Percentiles rank a stretch among this genome's conserved stretches.
phyloP scores from a whole-genome alignment of 2,888 invertebrate species.

The Stenoptilia bipunctidactyla region DNA sequence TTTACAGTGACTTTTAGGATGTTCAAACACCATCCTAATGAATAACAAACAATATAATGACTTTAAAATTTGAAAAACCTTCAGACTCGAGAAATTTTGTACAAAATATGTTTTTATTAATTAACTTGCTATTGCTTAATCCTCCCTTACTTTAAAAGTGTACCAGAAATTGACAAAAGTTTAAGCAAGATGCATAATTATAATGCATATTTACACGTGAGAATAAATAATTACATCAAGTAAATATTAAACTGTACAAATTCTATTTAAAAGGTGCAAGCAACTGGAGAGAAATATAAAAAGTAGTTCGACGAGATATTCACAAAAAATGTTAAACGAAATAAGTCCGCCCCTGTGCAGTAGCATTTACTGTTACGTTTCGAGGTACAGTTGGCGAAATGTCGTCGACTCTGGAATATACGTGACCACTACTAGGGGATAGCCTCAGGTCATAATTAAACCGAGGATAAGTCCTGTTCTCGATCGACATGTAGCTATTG shows the following conservation, averaged over 20 bases:
- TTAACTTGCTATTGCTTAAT: conserved; percentile 9
- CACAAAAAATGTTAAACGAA: conserved; percentile 38
- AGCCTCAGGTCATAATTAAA: conserved; percentile 69
- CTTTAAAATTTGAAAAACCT: conserved; percentile 35
- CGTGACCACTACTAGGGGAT: conserved; percentile 64
- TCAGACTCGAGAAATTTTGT: conserved; percentile 64
- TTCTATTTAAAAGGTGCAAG: conserved; percentile 22
- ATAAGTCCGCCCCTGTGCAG: conserved; percentile 59
- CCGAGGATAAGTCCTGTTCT: conserved; percentile 66
- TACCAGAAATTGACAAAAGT: conserved; percentile 56
- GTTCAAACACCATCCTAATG: conserved; percentile 31
- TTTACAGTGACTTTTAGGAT: conserved; percentile 49
- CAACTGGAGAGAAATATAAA: conserved; percentile 17
- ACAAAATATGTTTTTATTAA: conserved; percentile 49
- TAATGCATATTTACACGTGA: conserved; percentile 35
- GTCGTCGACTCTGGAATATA: conserved; percentile 66
- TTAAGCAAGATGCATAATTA: conserved; percentile 22
- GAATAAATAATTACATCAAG: conserved; percentile 20
- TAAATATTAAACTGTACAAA: conserved; percentile 12
- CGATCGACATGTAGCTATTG: conserved; percentile 79
- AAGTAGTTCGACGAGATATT: conserved; percentile 9
- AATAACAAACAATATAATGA: not conserved
- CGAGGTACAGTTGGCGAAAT: conserved; percentile 56
- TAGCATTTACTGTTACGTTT: conserved; percentile 38
- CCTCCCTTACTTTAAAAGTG: conserved; percentile 23